A percentile compares a stretch with the other conserved stretches of the same genome.
Conservation (phyloP, 1,140 invertebrate genomes). For the Hermatobates lingyangjiaoensis region DNA sequence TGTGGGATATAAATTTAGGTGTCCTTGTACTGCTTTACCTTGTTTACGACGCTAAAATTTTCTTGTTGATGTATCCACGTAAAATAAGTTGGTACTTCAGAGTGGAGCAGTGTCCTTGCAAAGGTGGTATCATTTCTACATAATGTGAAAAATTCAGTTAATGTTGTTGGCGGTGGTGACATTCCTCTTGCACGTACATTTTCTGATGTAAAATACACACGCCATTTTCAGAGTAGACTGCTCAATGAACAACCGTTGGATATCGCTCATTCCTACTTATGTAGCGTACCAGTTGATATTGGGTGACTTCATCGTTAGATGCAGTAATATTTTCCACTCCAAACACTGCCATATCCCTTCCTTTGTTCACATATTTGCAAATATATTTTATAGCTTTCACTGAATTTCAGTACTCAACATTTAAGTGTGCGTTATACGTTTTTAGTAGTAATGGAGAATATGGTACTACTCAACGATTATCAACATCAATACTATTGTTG, state of each 20-base stretch:
- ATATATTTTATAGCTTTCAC: constrained; percentile 20
- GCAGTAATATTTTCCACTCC: constrained; percentile 1
- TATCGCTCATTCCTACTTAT: background rate
- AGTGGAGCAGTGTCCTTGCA: no score
- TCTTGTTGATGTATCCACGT: no score
- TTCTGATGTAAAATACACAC: no score
- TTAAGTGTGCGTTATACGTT: constrained; percentile 7
- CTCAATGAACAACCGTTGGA: constrained; percentile 21
- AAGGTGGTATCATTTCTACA: constrained; percentile 14
- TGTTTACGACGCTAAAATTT: constrained; percentile 16
- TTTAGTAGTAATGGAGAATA: constrained; percentile 10
- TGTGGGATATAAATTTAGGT: constrained; percentile 16
- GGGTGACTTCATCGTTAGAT: background rate
- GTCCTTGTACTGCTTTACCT: constrained; percentile 16
- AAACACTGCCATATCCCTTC: constrained; percentile 14
- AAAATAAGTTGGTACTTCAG: no score
- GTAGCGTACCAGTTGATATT: constrained; percentile 1
- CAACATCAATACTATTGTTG: constrained; percentile 3
- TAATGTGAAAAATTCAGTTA: constrained; percentile 21
- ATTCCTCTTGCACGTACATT: no score
- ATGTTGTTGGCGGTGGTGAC: constrained; percentile 16
- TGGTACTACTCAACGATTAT: constrained; percentile 10
- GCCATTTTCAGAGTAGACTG: no score
- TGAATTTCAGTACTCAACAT: constrained; percentile 4
- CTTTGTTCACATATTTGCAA: constrained; percentile 23